phyloP scores from a whole-genome alignment of 2,797 vertebrate species.

The Sebastes wilsoni region DNA sequence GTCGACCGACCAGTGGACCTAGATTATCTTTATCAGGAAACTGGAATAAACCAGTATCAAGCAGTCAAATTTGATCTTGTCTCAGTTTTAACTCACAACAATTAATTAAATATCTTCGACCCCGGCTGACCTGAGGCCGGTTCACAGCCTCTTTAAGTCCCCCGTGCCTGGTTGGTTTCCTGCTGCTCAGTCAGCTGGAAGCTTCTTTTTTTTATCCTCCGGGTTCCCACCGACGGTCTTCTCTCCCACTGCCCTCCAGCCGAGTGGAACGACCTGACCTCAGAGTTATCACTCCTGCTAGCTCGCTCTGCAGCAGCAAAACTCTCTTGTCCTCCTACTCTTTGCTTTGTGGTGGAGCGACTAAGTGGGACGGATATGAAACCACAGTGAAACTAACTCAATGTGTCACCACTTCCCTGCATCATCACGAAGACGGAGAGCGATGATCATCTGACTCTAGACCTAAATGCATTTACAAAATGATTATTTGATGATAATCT shows the following conservation, averaged over 20 bases:
- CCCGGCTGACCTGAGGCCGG: background rate
- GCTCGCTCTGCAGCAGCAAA: constrained; percentile 10
- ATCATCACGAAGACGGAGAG: background rate
- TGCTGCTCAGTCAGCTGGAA: constrained; percentile 34
- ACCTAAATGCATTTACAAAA: background rate
- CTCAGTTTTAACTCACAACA: background rate
- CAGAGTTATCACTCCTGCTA: constrained; percentile 1
- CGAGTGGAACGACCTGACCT: constrained; percentile 32
- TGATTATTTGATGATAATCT: background rate
- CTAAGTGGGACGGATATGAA: constrained; percentile 1
- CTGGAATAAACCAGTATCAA: background rate
- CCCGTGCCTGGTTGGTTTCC: background rate
- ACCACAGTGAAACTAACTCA: background rate
- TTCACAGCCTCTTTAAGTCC: background rate
- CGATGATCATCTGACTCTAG: background rate
- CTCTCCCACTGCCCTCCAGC: background rate
- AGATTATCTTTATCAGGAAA: background rate
- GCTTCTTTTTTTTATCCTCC: constrained; percentile 24
- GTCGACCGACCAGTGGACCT: background rate
- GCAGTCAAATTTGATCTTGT: background rate
- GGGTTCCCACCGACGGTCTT: background rate
- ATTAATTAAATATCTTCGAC: background rate
- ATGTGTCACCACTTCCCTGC: background rate
- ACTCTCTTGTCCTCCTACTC: background rate
- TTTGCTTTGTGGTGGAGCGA: background rate